Evolutionary conservation across 1,140 invertebrate species (phyloP).

Genomic region (Drosophila navojoa): DNA sequence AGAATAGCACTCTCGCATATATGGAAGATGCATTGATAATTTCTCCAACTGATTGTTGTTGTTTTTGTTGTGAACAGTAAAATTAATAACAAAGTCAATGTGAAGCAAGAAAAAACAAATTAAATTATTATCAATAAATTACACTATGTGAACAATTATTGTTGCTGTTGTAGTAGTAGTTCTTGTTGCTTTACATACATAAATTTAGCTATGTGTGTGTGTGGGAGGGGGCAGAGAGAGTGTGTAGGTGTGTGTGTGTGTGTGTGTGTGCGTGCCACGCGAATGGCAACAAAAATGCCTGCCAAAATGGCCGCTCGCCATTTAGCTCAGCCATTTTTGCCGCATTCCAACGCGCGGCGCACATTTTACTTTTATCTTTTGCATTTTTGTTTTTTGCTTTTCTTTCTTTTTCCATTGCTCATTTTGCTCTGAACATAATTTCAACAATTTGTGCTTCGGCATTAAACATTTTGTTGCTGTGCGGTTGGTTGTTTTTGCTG

Average conservation of each 20-base stretch:
- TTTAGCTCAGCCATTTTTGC: conserved; percentile 34
- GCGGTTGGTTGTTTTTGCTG: conserved; percentile 34
- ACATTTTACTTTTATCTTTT: conserved; percentile 32
- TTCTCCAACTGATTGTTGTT: conserved; percentile 29
- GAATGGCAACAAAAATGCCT: conserved; percentile 35
- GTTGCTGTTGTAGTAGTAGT: conserved; percentile 44
- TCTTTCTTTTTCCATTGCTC: conserved; percentile 30
- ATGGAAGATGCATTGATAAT: conserved; percentile 45
- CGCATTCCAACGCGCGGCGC: conserved; percentile 24
- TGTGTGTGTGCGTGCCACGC: conserved; percentile 14
- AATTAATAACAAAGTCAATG: conserved; percentile 61
- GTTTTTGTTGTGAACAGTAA: conserved; percentile 25
- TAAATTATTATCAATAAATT: conserved; percentile 72
- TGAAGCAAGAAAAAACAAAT: conserved; percentile 45
- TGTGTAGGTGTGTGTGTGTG: conserved; percentile 22
- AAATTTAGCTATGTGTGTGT: conserved; percentile 65
- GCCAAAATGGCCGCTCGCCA: conserved; percentile 39
- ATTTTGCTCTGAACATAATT: conserved; percentile 40
- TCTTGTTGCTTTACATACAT: conserved; percentile 58
- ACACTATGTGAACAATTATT: conserved; percentile 77
- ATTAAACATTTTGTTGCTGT: conserved; percentile 61
- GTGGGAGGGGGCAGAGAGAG: background rate
- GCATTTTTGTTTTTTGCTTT: background rate
- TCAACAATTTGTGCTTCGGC: conserved; percentile 75
- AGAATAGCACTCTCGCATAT: conserved; percentile 20